Percentiles rank a stretch among this genome's conserved stretches.
Conservation (phyloP, 2,888 invertebrate species). For the Hoplodrina blanda region DNA sequence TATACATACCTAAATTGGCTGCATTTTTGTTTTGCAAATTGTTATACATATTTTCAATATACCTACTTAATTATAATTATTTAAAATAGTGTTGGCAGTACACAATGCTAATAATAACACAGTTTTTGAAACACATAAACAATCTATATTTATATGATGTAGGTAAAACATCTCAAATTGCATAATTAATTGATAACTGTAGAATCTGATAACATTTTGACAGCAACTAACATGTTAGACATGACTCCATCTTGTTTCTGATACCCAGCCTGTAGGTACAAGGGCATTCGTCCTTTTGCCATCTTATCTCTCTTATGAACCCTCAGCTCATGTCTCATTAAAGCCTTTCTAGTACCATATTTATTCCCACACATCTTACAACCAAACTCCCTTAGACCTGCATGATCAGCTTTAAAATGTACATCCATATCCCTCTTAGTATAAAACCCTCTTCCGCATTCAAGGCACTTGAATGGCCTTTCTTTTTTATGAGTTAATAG, state of each 20-base stretch:
- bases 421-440: conserved; percentile 74
- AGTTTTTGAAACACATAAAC: too few species aligned
- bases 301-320: conserved; percentile 81
- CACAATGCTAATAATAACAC: too few species aligned
- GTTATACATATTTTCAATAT: too few species aligned
- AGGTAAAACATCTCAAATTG: not conserved
- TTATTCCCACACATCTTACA: conserved; percentile 78
- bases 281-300: conserved; percentile 79
- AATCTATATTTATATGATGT: too few species aligned
- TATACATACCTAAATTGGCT: too few species aligned
- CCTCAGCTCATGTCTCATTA: conserved; percentile 80
- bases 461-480: conserved; percentile 75
- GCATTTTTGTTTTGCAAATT: too few species aligned
- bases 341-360: conserved; percentile 77
- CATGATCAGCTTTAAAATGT: conserved; percentile 79
- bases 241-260: conserved; percentile 50
- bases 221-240: conserved; percentile 13
- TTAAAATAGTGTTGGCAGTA: too few species aligned
- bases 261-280: conserved; percentile 79
- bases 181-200: not conserved
- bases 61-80: too few species aligned
- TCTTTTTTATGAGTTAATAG: conserved; percentile 77
- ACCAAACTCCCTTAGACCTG: conserved; percentile 75
- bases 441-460: conserved; percentile 78
- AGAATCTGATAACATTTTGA: conserved; percentile 12